phyloP scores from a whole-genome alignment of 2,113 vertebrate genomes.

The Genyomyrus donnyi region DNA sequence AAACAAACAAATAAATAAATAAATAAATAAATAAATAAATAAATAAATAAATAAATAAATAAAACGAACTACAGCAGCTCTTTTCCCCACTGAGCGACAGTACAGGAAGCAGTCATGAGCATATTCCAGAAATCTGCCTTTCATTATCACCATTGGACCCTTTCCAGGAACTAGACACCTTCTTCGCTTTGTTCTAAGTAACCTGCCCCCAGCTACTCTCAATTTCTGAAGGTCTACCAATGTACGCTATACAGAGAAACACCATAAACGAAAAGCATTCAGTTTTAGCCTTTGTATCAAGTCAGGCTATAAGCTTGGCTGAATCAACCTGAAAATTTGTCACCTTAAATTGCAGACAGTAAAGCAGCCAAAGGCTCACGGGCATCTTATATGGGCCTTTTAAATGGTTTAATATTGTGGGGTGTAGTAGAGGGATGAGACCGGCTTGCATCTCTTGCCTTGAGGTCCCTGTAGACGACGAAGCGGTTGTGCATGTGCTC shows the following conservation, averaged over 20 bases:
- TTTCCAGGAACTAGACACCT: background rate
- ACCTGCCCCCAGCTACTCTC: background rate
- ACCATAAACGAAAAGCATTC: background rate
- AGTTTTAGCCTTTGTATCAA: background rate
- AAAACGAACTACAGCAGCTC: background rate
- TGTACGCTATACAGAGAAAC: background rate
- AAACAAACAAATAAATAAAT: background rate
- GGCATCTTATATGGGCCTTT: background rate
- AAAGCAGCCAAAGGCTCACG: background rate
- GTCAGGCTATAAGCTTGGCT: background rate
- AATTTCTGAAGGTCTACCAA: background rate
- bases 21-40: no score
- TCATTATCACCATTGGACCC: background rate
- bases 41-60: background rate
- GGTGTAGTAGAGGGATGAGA: background rate
- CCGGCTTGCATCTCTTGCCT: slow-evolving; percentile 57
- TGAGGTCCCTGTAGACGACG: slow-evolving; percentile 92
- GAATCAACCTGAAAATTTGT: background rate
- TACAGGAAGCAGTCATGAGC: background rate
- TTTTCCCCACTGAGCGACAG: background rate
- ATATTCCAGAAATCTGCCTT: background rate
- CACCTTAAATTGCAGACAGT: background rate
- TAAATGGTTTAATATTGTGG: background rate
- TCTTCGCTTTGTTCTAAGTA: background rate
- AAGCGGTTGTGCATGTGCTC: slow-evolving; percentile 96